phyloP scores from a whole-genome alignment of 2,113 vertebrate genomes.

The Prunella fulvescens region DNA sequence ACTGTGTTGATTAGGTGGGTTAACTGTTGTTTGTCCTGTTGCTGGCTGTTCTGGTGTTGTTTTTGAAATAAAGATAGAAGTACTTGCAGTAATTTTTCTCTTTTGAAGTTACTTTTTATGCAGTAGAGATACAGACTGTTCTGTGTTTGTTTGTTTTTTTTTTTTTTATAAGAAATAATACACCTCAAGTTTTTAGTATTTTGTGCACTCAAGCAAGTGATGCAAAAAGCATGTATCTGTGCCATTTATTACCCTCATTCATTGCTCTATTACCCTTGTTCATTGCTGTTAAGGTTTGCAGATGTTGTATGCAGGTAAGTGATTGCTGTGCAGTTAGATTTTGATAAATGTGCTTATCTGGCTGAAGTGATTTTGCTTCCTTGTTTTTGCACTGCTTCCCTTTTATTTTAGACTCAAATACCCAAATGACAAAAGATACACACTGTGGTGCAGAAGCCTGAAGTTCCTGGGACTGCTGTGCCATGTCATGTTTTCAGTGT shows the following conservation, averaged over 20 bases:
- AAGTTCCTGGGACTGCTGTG: neutral
- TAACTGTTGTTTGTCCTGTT: neutral
- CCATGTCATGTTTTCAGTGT: neutral
- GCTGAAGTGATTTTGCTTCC: neutral
- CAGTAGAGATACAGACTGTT: neutral
- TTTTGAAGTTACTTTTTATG: neutral
- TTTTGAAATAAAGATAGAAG: neutral
- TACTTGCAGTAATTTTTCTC: neutral
- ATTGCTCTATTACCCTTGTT: neutral
- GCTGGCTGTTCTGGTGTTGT: neutral
- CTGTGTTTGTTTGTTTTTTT: neutral
- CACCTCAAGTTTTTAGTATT: neutral
- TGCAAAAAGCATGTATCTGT: neutral
- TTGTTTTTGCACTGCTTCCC: neutral
- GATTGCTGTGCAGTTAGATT: neutral
- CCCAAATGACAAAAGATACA: neutral
- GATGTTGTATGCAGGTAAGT: neutral
- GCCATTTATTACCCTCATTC: neutral
- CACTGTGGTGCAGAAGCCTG: neutral
- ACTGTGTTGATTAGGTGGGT: neutral
- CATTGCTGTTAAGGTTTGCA: neutral
- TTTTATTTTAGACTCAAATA: neutral
- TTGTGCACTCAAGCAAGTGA: neutral
- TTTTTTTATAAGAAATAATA: neutral
- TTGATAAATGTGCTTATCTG: neutral